Evolutionary conservation across 2,797 vertebrate genomes (phyloP).

Genomic region (Botia kubotai): DNA sequence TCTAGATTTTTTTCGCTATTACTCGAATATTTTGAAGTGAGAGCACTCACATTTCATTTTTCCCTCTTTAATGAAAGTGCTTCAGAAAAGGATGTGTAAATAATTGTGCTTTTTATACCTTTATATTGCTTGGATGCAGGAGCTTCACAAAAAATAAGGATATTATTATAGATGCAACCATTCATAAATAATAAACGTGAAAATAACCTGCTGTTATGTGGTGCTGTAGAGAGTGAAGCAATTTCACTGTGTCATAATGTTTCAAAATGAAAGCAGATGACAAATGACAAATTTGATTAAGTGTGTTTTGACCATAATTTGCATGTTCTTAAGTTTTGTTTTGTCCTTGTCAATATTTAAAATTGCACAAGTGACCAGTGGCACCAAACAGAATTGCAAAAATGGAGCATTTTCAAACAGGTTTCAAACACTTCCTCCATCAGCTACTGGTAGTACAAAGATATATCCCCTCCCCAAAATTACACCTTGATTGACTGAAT

Average conservation of each 20-base stretch:
- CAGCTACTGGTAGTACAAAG: too few relatives aligned
- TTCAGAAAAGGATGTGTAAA: conserved; percentile 25
- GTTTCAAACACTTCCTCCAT: too few relatives aligned
- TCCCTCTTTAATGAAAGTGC: conserved; percentile 9
- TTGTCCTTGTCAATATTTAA: neutral
- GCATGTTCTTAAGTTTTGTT: too few relatives aligned
- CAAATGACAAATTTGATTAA: conserved; percentile 4
- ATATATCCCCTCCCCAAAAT: too few relatives aligned
- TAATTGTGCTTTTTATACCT: conserved; percentile 28
- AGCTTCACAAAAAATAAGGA: neutral
- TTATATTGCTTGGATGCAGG: conserved; percentile 10
- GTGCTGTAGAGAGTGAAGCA: conserved; percentile 5
- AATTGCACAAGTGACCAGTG: neutral
- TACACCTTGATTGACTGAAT: too few relatives aligned
- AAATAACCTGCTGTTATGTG: conserved; percentile 26
- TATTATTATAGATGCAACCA: conserved; percentile 5
- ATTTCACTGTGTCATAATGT: conserved; percentile 16
- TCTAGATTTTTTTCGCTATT: conserved; percentile 3
- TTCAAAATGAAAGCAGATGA: neutral
- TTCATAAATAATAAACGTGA: conserved; percentile 15
- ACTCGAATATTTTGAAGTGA: conserved; percentile 13
- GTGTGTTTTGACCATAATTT: neutral
- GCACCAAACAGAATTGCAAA: too few relatives aligned
- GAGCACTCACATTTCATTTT: neutral
- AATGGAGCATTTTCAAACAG: too few relatives aligned